Evolutionary conservation across 2,113 vertebrate species (phyloP).

Genomic region (Pycnonotus jocosus): DNA sequence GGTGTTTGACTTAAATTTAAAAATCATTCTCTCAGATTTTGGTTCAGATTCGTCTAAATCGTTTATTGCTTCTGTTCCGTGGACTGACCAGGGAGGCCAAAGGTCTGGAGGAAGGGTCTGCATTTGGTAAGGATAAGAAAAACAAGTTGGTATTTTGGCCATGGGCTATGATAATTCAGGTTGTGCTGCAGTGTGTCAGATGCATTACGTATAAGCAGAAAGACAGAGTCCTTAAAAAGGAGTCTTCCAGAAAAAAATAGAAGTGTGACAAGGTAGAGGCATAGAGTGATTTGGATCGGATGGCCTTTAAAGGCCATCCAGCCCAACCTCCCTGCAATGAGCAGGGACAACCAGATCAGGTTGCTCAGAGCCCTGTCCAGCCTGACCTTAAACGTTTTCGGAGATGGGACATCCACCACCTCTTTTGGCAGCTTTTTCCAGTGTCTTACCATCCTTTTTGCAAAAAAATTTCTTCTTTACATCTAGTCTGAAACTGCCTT

Average conservation of each 20-base stretch:
- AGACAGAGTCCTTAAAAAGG: not conserved
- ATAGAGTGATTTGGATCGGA: not conserved
- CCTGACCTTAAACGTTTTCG: not conserved
- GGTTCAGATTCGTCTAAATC: constrained; percentile 72
- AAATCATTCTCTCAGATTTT: constrained; percentile 68
- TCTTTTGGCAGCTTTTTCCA: not conserved
- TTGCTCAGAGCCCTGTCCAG: not conserved
- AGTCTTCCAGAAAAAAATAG: not conserved
- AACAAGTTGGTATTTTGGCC: not conserved
- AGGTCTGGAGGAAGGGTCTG: not conserved
- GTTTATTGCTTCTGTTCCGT: constrained; percentile 68
- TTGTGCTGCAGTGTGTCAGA: not conserved
- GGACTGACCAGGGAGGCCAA: constrained; percentile 19
- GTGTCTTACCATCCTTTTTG: not conserved
- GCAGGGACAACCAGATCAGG: not conserved
- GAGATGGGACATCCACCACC: not conserved
- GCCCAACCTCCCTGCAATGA: not conserved
- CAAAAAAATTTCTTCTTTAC: not conserved
- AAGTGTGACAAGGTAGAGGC: not conserved
- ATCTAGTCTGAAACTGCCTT: not conserved
- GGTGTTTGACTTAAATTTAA: not conserved
- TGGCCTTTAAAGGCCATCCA: not conserved
- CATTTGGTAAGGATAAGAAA: constrained; percentile 34
- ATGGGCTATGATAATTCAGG: not conserved
- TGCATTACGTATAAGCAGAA: rapidly evolving